Evolutionary conservation across 2,113 vertebrate genomes (phyloP).

Genomic region (Microtus ochrogaster): DNA sequence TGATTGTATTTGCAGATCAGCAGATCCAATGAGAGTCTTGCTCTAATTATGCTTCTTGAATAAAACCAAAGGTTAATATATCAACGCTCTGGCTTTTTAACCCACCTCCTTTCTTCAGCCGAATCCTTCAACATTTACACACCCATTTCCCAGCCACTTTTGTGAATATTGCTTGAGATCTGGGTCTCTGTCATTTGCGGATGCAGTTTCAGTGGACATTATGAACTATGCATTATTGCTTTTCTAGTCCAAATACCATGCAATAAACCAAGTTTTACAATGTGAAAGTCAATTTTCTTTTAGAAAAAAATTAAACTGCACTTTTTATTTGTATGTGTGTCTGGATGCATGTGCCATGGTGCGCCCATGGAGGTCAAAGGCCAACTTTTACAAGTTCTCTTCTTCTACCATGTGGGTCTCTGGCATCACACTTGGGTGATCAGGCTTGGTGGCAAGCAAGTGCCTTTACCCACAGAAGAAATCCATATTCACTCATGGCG

Average conservation of each 20-base stretch:
- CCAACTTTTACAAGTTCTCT: neutral
- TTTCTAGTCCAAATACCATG: neutral
- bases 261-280: neutral
- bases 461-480: neutral
- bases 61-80: slow-evolving; percentile 1
- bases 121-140: neutral
- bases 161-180: neutral
- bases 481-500: neutral
- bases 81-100: neutral
- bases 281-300: neutral
- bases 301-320: neutral
- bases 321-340: neutral
- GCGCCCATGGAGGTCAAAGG: neutral
- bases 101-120: neutral
- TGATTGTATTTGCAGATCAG: neutral
- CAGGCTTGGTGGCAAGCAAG: neutral
- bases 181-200: neutral
- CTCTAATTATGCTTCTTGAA: neutral
- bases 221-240: neutral
- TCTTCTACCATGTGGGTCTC: neutral
- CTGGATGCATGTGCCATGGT: neutral
- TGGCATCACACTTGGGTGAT: neutral
- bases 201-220: neutral
- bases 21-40: neutral
- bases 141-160: slow-evolving; percentile 18